These are phyloP conservation scores for Radopholus similis DNA, from an alignment of 1,140 invertebrate genomes.

Conservation along the genomic window DNA sequence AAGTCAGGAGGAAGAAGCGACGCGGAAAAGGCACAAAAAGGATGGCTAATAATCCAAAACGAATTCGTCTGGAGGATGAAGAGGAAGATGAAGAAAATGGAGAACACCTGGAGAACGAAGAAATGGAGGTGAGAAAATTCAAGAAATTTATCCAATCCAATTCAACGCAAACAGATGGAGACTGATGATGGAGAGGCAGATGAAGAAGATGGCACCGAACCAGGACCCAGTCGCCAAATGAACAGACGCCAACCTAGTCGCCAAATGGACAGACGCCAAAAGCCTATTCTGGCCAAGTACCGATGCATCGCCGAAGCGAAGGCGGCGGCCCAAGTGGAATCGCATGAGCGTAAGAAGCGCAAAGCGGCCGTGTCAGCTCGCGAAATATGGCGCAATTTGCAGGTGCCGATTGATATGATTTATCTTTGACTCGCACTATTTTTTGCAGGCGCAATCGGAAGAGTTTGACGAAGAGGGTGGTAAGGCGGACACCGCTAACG, in stretches of 20 bases:
- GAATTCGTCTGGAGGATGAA: neutral
- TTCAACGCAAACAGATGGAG: too few relatives aligned
- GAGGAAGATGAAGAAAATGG: neutral
- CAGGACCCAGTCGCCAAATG: neutral
- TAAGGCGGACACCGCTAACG: too few relatives aligned
- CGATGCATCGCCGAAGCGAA: neutral
- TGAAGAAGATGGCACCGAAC: neutral
- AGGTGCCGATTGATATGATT: too few relatives aligned
- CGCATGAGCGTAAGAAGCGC: neutral
- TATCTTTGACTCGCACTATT: too few relatives aligned
- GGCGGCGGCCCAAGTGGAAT: neutral
- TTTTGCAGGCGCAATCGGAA: too few relatives aligned
- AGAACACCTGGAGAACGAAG: neutral
- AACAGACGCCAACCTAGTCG: neutral
- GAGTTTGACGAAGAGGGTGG: too few relatives aligned
- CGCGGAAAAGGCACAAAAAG: too few relatives aligned
- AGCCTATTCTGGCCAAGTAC: neutral
- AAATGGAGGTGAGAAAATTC: too few relatives aligned
- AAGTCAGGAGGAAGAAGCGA: constrained; percentile 8
- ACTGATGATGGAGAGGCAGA: neutral
- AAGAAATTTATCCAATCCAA: too few relatives aligned
- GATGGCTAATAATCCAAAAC: too few relatives aligned
- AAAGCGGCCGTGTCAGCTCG: neutral
- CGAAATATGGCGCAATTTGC: neutral
- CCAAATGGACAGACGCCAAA: neutral